Evolutionary conservation across 2,888 invertebrate species (phyloP).

Genomic region (Ormyrus pomaceus): DNA sequence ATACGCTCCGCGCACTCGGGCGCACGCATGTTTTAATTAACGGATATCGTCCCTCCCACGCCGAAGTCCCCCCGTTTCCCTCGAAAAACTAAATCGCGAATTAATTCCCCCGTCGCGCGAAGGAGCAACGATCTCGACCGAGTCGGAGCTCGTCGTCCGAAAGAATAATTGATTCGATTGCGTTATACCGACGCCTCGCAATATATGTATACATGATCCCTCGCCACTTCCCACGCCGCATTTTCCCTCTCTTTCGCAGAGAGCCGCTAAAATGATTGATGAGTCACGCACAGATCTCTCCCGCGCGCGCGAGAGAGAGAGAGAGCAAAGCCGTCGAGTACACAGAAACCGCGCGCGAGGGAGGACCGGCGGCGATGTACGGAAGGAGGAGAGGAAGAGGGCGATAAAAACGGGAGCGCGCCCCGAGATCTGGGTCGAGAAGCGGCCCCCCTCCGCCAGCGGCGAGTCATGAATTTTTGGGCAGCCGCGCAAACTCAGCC

Average conservation of each 20-base stretch:
- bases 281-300: not conserved
- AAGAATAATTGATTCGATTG: slow-evolving; percentile 29
- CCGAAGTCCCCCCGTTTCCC: too few species aligned
- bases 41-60: too few species aligned
- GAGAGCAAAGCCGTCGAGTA: not conserved
- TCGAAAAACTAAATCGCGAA: too few species aligned
- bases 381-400: not conserved
- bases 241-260: not conserved
- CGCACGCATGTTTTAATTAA: not conserved
- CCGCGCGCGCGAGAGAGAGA: too few species aligned
- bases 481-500: not conserved
- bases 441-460: slow-evolving; percentile 7
- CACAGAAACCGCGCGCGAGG: not conserved
- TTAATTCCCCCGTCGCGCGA: too few species aligned
- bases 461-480: slow-evolving; percentile 52
- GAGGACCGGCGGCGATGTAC: not conserved
- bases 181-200: not conserved
- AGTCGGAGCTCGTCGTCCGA: not conserved
- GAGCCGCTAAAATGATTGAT: not conserved
- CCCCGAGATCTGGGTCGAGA: slow-evolving; percentile 47
- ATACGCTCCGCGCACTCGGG: not conserved
- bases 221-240: not conserved
- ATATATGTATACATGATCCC: not conserved
- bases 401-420: slow-evolving; percentile 3
- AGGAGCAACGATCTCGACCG: too few species aligned